A percentile compares a stretch with the other conserved stretches of the same genome.
These are phyloP conservation scores for Drosophila neotestacea DNA, from an alignment of 2,888 invertebrate species.

Conservation along the genomic window DNA sequence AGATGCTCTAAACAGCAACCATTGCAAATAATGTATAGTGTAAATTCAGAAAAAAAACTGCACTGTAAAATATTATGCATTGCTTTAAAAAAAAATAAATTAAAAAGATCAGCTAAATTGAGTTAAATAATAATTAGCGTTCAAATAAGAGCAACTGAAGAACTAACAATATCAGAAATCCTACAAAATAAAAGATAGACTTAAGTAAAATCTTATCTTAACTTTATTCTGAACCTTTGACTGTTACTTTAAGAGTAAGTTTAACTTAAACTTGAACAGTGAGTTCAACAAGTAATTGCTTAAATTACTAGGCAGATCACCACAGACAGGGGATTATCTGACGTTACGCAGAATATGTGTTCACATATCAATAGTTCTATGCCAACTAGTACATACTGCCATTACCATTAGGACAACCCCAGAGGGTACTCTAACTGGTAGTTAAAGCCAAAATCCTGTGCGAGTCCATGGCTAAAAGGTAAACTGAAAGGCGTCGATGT, in stretches of 20 bases:
- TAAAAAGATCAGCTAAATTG: too few species aligned
- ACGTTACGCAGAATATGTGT: conserved; percentile 20
- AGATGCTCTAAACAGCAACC: too few species aligned
- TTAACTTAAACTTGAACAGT: neutral
- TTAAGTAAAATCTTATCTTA: neutral
- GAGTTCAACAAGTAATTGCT: neutral
- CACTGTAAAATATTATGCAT: too few species aligned
- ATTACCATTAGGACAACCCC: conserved; percentile 39
- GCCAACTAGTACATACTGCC: conserved; percentile 22
- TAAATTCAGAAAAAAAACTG: neutral
- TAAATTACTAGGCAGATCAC: neutral
- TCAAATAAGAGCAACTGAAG: too few species aligned
- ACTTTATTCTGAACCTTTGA: neutral
- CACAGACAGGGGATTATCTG: conserved; percentile 4
- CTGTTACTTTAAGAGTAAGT: neutral
- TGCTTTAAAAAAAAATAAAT: too few species aligned
- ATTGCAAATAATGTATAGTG: too few species aligned
- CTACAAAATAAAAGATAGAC: neutral
- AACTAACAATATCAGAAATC: too few species aligned
- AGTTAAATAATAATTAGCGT: too few species aligned
- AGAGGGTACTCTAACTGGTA: conserved; percentile 13
- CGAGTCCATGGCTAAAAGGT: conserved; percentile 14
- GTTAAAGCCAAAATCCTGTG: conserved; percentile 22
- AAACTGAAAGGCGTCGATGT: conserved; percentile 57
- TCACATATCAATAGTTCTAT: conserved; percentile 44